Evolutionary conservation across 30 jellyfish, hydroid and myxozoan species (phyloP).

Genomic region (Cassiopea andromeda): DNA sequence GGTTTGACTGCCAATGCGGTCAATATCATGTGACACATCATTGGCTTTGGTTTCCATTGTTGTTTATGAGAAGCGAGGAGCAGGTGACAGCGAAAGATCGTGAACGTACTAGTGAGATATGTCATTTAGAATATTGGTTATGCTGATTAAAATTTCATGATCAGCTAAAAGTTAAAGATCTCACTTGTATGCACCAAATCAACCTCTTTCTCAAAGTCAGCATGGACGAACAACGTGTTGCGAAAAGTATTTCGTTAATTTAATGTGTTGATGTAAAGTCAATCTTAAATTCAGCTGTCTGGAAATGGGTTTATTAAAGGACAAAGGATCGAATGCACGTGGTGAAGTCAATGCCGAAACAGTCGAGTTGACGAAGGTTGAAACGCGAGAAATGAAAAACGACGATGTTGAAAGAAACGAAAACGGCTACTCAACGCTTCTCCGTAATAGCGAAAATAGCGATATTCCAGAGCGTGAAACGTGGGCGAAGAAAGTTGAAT

Average conservation of each 20-base stretch:
- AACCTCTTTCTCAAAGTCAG: conserved; percentile 29
- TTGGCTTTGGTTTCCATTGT: neutral
- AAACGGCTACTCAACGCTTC: conserved; percentile 54
- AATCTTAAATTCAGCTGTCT: neutral
- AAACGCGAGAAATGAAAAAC: conserved; percentile 14
- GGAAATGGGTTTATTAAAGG: conserved; percentile 31
- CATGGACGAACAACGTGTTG: neutral
- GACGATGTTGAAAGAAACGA: conserved; percentile 30
- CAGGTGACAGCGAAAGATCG: conserved; percentile 63
- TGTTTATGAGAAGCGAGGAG: neutral
- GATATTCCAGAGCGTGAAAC: conserved; percentile 82
- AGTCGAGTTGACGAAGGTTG: conserved; percentile 25
- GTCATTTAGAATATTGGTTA: conserved; percentile 8
- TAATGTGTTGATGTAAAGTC: neutral
- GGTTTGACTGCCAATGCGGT: neutral
- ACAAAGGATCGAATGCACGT: conserved; percentile 12
- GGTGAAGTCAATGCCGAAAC: conserved; percentile 1
- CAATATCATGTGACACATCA: conserved; percentile 10
- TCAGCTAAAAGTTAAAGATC: conserved; percentile 30
- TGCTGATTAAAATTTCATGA: conserved; percentile 55
- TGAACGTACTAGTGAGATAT: conserved; percentile 24
- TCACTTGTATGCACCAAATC: conserved; percentile 17
- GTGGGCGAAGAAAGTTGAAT: conserved; percentile 90
- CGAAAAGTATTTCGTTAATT: neutral
- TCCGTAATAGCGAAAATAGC: neutral